phyloP scores from a whole-genome alignment of 2,797 vertebrate genomes.

The Novumbra hubbsi region DNA sequence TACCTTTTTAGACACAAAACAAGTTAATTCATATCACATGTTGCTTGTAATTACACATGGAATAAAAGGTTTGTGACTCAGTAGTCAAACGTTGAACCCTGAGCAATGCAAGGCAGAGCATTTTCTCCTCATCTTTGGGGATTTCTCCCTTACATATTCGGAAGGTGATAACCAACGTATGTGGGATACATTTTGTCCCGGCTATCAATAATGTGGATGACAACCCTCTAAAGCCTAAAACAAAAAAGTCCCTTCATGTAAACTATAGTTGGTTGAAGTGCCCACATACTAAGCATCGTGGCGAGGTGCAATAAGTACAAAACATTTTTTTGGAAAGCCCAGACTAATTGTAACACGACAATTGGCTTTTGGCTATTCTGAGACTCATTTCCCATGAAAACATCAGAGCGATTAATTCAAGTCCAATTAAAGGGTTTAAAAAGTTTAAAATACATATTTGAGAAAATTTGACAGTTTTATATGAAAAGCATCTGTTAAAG shows the following conservation, averaged over 20 bases:
- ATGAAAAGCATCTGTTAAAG: neutral
- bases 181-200: neutral
- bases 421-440: neutral
- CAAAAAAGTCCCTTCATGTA: conserved; percentile 5
- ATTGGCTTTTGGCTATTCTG: neutral
- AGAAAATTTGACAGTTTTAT: neutral
- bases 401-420: neutral
- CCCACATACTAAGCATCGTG: neutral
- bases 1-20: neutral
- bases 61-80: neutral
- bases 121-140: conserved; percentile 15
- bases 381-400: neutral
- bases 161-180: neutral
- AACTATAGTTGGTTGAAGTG: neutral
- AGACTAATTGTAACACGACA: neutral
- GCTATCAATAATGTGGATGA: neutral
- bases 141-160: neutral
- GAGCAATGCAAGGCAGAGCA: conserved; percentile 29
- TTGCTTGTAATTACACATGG: neutral
- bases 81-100: conserved; percentile 15
- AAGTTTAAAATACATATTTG: neutral
- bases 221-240: neutral
- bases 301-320: neutral
- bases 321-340: neutral
- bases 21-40: neutral